A percentile compares a stretch with the other conserved stretches of the same genome.
phyloP scores from a whole-genome alignment of 2,797 vertebrate species.

The Manis crassicaudata region DNA sequence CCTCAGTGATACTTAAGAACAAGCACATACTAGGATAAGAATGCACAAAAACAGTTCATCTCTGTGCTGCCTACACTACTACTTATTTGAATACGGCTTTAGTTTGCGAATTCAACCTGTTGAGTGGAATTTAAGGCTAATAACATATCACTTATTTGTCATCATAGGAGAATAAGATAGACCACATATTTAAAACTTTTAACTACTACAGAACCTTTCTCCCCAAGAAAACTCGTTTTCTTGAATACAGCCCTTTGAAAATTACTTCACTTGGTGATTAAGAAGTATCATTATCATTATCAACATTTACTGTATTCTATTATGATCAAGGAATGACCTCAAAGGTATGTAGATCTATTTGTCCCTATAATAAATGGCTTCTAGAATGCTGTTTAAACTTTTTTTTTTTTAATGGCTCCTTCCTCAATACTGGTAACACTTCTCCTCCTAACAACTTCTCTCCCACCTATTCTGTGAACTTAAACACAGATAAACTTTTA shows the following conservation, averaged over 20 bases:
- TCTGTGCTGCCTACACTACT: neutral
- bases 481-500: neutral
- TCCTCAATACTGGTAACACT: neutral
- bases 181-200: neutral
- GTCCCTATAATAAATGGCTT: neutral
- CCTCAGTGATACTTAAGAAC: conserved; percentile 56
- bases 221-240: conserved; percentile 29
- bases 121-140: conserved; percentile 35
- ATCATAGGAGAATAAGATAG: neutral
- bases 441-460: conserved; percentile 25
- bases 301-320: neutral
- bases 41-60: neutral
- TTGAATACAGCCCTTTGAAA: conserved; percentile 8
- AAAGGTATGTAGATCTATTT: conserved; percentile 7
- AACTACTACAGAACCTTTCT: neutral
- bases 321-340: conserved; percentile 23
- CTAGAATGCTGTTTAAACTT: conserved; percentile 19
- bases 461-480: neutral
- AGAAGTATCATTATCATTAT: neutral
- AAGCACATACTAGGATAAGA: neutral
- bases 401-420: neutral
- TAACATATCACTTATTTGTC: conserved; percentile 11
- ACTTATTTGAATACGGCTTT: conserved; percentile 44
- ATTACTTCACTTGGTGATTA: neutral
- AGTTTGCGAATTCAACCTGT: conserved; percentile 50